These are phyloP conservation scores for Drosophila teissieri DNA, from an alignment of 1,140 invertebrate species.

Conservation along the genomic window DNA sequence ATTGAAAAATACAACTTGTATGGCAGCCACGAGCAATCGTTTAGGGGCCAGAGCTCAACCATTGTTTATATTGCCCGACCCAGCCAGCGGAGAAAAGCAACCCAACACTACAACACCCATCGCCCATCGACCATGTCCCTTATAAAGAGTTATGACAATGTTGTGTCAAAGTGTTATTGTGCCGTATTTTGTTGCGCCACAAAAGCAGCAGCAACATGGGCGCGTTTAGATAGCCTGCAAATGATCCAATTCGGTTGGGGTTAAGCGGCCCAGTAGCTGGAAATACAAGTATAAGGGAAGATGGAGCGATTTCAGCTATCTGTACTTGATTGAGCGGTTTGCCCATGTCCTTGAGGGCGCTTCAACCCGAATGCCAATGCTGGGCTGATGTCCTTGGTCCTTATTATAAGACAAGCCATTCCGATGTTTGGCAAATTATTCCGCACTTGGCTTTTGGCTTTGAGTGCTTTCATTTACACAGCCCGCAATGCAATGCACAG, in stretches of 20 bases:
- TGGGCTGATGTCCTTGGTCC: slow-evolving; percentile 1
- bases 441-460: slow-evolving; percentile 28
- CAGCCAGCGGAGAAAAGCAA: not conserved
- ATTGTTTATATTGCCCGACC: slow-evolving; percentile 42
- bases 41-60: slow-evolving; percentile 53
- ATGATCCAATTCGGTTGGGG: slow-evolving; percentile 54
- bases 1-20: slow-evolving; percentile 69
- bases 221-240: slow-evolving; percentile 52
- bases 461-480: slow-evolving; percentile 31
- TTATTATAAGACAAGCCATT: slow-evolving; percentile 27
- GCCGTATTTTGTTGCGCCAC: slow-evolving; percentile 50
- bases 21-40: slow-evolving; percentile 50
- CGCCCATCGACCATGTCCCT: not conserved
- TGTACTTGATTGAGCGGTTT: slow-evolving; percentile 56
- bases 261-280: slow-evolving; percentile 28
- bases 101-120: not conserved
- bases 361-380: not conserved
- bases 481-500: slow-evolving; percentile 18
- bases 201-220: slow-evolving; percentile 24
- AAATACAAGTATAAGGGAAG: slow-evolving; percentile 33
- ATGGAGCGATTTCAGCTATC: slow-evolving; percentile 46
- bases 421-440: slow-evolving; percentile 31
- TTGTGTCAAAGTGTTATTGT: slow-evolving; percentile 66
- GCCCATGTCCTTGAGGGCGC: slow-evolving; percentile 23
- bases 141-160: slow-evolving; percentile 62